Evolutionary conservation across 2,888 invertebrate species (phyloP).

Genomic region (Bedellia somnulentella): DNA sequence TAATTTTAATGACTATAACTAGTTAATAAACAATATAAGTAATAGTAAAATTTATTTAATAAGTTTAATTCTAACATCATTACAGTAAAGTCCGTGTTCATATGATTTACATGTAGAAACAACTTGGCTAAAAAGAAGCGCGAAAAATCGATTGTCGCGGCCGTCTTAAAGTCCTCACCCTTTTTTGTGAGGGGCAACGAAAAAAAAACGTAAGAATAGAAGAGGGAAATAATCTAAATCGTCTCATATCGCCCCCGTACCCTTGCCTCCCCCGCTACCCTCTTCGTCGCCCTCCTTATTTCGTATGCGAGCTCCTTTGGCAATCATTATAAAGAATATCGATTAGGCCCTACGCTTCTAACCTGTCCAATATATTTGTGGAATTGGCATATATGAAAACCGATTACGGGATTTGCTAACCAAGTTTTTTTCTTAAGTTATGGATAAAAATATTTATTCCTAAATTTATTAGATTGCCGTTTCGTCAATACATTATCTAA

Average conservation of each 20-base stretch:
- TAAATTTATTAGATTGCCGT: too few species aligned
- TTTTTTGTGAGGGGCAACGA: constrained; percentile 53
- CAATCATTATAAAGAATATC: constrained; percentile 64
- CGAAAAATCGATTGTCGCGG: constrained; percentile 56
- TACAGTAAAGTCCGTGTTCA: too few species aligned
- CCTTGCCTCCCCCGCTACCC: constrained; percentile 18
- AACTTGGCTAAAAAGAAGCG: too few species aligned
- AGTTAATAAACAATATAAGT: too few species aligned
- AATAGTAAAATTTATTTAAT: too few species aligned
- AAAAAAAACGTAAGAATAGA: constrained; percentile 58
- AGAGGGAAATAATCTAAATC: constrained; percentile 63
- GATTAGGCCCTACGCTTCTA: constrained; percentile 50
- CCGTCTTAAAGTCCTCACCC: constrained; percentile 63
- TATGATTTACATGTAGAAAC: too few species aligned
- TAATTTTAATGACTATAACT: too few species aligned
- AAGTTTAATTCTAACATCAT: too few species aligned
- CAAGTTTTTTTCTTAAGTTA: too few species aligned
- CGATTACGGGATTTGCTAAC: not conserved
- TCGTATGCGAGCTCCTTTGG: constrained; percentile 62
- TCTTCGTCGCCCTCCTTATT: constrained; percentile 59
- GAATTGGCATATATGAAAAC: constrained; percentile 13
- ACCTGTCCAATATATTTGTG: constrained; percentile 55
- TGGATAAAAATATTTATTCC: too few species aligned
- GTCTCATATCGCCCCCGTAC: constrained; percentile 54
- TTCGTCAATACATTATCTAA: too few species aligned